Percentiles rank a stretch among this genome's conserved stretches.
These are phyloP conservation scores for Columba guinea DNA, from an alignment of 2,797 vertebrate genomes.

Conservation along the genomic window DNA sequence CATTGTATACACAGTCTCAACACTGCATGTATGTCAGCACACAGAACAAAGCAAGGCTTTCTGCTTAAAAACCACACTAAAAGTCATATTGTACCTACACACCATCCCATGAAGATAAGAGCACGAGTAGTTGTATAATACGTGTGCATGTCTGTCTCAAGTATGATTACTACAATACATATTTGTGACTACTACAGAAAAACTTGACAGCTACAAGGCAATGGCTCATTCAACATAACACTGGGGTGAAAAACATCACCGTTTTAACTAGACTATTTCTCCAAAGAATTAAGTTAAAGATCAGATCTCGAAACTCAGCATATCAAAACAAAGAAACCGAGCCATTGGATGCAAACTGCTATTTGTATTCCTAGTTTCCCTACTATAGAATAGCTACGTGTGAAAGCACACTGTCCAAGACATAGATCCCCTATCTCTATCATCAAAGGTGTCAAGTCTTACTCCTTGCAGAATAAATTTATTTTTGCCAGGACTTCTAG, in stretches of 20 bases:
- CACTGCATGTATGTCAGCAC: not conserved
- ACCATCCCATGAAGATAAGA: not conserved
- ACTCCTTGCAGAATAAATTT: not conserved
- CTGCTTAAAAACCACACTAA: not conserved
- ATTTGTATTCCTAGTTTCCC: not conserved
- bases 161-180: not conserved
- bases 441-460: not conserved
- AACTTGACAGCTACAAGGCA: not conserved
- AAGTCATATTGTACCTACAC: not conserved
- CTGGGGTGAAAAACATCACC: fast-evolving
- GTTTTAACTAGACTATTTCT: not conserved
- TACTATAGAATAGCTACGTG: not conserved
- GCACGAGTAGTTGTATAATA: not conserved
- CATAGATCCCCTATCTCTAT: not conserved
- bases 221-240: not conserved
- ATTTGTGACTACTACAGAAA: not conserved
- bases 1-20: not conserved
- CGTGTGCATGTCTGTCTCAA: not conserved
- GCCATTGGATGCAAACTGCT: not conserved
- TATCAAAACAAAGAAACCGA: not conserved
- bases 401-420: not conserved
- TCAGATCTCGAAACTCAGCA: not conserved
- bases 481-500: not conserved
- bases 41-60: slow-evolving; percentile 46
- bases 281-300: not conserved